Evolutionary conservation across 2,888 invertebrate genomes (phyloP).

Genomic region (Choristoneura rosaceana): DNA sequence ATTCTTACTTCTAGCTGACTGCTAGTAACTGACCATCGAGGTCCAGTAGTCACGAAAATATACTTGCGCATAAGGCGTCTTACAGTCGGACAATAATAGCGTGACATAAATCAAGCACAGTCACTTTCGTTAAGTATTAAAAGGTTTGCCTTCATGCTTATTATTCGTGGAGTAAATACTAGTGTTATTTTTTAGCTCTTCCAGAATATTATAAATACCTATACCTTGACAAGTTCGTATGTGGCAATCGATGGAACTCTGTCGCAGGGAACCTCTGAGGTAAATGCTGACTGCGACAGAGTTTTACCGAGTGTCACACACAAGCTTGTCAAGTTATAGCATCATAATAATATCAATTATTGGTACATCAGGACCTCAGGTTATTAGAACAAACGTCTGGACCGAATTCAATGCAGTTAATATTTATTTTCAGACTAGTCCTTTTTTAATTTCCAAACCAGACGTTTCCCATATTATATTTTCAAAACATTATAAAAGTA

Average conservation of each 20-base stretch:
- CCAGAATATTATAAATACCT: constrained; percentile 10
- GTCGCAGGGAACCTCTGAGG: too few species aligned
- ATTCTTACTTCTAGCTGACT: background rate
- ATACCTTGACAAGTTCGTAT: too few species aligned
- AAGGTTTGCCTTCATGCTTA: constrained; percentile 2
- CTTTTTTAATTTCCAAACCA: too few species aligned
- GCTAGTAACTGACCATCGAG: background rate
- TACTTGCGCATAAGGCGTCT: background rate
- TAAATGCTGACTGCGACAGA: too few species aligned
- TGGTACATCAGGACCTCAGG: background rate
- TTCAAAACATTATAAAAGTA: background rate
- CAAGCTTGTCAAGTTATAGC: background rate
- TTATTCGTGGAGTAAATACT: background rate
- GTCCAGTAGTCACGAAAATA: background rate
- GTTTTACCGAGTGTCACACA: too few species aligned
- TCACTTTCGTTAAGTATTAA: background rate
- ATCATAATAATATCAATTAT: background rate
- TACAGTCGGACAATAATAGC: too few species aligned
- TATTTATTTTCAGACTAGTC: background rate
- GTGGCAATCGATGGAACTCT: too few species aligned
- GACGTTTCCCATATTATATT: background rate
- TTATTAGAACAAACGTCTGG: background rate
- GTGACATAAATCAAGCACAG: background rate
- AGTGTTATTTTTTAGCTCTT: constrained; percentile 34
- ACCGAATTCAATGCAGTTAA: background rate